Conservation (phyloP, 53 echinoderm and acorn worm species). For the Henricia sp. region DNA sequence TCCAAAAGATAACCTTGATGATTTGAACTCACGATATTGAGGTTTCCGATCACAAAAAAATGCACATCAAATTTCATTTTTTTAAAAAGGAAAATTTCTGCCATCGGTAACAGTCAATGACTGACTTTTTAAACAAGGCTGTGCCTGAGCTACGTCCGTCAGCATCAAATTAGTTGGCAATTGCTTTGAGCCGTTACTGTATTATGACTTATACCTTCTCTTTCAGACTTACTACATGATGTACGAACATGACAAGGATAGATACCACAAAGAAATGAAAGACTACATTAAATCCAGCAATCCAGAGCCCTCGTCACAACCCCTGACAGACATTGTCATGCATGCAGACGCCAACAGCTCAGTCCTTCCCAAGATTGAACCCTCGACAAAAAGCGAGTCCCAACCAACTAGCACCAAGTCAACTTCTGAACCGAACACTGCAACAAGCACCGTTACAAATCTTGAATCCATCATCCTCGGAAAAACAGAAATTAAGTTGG, state of each 20-base stretch:
- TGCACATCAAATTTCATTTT: no score
- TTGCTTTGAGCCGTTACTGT: no score
- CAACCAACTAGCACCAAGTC: not conserved
- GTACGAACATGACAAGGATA: conserved; percentile 90
- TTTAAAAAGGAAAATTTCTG: no score
- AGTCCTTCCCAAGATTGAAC: not conserved
- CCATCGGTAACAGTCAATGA: no score
- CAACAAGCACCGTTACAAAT: not conserved
- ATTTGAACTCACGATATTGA: no score
- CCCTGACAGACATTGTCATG: conserved; percentile 21
- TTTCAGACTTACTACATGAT: conserved; percentile 86
- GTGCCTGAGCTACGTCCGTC: no score
- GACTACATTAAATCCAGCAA: conserved; percentile 71
- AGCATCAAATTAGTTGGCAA: no score
- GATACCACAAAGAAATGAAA: conserved; percentile 87
- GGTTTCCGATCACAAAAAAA: no score
- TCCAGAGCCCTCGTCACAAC: conserved; percentile 25
- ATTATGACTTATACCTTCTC: not conserved
- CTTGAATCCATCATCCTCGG: not conserved
- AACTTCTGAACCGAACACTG: not conserved
- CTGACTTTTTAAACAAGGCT: no score
- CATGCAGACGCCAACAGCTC: not conserved
- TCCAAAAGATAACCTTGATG: no score
- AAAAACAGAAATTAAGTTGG: conserved; percentile 11
- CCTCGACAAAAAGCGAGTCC: conserved; percentile 7